Evolutionary conservation across 1,140 invertebrate genomes (phyloP), one percentile per base, ranked within the genome.

Genomic region (Dolichoris vasculosae): DNA sequence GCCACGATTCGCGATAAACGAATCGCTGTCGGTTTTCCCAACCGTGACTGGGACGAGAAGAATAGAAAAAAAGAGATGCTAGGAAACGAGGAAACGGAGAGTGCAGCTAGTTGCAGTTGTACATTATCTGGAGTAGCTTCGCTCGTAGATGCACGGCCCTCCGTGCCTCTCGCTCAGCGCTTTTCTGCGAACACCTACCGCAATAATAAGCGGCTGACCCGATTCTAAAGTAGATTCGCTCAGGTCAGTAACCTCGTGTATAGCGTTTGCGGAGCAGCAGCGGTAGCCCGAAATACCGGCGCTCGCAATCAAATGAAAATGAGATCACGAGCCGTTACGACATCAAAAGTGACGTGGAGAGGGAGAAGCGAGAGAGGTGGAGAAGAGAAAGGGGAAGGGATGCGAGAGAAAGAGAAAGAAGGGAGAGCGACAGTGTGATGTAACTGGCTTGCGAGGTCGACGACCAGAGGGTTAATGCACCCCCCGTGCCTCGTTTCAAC

Each of bases 291-390:
- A 93, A 93, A 93, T 93, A 92, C 89, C 89, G 91, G 90, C 63
- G 69, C 38, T 51, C 89, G 92, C 92, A 92, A 93, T 93, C 91
- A 92, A 93, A 93, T 91, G 92, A 93, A 93, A 93, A 93, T 93
- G 93, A 93, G 93, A 93, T 93, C 93, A 92, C 91, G 92, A 93
- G 89, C 93, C 90, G 92, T 93, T 93, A 93, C 92, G 90, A 92
- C 92, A 92, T 93, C 92, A 93, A 93, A 93, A 93, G 92, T 92
- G 91, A 93, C 90, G 91, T 86, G 73, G 78, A 26, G 76, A 59
- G 76, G 51, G 75, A 30, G 26, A 48, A n/a, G 46, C 40, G 48
- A 38, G 35, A 67, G 76, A 46, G 59, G 30, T 11, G 8, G 35
- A n/a, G 32, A 9, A 8, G 63, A 46, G 59, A 7, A 13, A 11